phyloP scores from a whole-genome alignment of 2,888 invertebrate species.

The Bombyx huttoni region DNA sequence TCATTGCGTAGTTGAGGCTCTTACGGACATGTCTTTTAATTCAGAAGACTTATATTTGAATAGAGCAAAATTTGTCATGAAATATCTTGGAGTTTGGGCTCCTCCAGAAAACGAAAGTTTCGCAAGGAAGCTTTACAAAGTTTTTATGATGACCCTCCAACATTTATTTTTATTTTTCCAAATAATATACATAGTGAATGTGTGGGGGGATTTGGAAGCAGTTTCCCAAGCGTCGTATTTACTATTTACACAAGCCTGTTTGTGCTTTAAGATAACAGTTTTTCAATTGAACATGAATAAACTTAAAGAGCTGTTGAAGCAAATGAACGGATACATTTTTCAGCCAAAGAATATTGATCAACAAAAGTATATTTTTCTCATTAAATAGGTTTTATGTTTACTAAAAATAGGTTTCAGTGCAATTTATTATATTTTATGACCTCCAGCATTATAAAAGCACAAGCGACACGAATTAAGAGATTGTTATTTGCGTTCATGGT shows the following conservation, averaged over 20 bases:
- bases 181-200: conserved; percentile 42
- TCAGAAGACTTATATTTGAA: conserved; percentile 41
- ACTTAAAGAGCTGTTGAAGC: conserved; percentile 27
- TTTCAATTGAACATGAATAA: conserved; percentile 36
- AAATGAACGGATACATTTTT: conserved; percentile 43
- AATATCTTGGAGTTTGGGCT: conserved; percentile 50
- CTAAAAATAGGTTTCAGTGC: too few species aligned
- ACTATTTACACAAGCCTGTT: conserved; percentile 53
- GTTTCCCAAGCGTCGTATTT: conserved; percentile 51
- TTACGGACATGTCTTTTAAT: conserved; percentile 9
- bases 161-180: conserved; percentile 50
- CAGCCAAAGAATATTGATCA: conserved; percentile 30
- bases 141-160: conserved; percentile 40
- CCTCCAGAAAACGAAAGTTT: conserved; percentile 24
- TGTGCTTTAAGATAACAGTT: conserved; percentile 53
- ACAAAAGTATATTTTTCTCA: conserved; percentile 24
- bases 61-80: conserved; percentile 52
- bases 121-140: conserved; percentile 23
- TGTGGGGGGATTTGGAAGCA: conserved; percentile 54
- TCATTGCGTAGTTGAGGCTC: background rate
- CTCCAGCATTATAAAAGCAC: conserved; percentile 33
- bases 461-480: conserved; percentile 42
- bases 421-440: background rate
- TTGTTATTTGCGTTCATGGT: conserved; percentile 46
- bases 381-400: too few species aligned